Evolutionary conservation across 2,888 invertebrate genomes (phyloP).

Genomic region (Dascillus cervinus): DNA sequence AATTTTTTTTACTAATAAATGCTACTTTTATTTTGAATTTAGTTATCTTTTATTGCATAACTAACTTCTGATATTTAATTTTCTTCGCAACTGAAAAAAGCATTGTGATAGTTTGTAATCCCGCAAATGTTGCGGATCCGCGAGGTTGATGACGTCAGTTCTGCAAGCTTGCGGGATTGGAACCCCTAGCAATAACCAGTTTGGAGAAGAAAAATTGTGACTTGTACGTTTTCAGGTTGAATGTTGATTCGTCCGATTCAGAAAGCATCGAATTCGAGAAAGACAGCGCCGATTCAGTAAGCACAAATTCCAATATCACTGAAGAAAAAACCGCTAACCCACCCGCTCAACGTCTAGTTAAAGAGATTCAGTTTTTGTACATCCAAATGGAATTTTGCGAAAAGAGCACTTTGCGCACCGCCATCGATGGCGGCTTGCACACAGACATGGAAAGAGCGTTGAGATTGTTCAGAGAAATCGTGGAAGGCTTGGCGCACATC

Average conservation of each 20-base stretch:
- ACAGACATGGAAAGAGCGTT: conserved; percentile 74
- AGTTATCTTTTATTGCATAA: no score
- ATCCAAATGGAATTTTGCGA: conserved; percentile 99
- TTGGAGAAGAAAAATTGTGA: no score
- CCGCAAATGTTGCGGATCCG: no score
- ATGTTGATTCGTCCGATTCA: conserved; percentile 47
- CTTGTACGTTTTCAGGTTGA: conserved; percentile 21
- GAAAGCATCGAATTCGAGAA: conserved; percentile 58
- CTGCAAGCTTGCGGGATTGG: no score
- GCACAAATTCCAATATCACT: conserved; percentile 31
- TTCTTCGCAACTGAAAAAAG: no score
- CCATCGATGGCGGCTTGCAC: conserved; percentile 77
- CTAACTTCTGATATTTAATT: no score
- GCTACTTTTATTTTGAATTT: no score
- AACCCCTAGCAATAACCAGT: conserved; percentile 24
- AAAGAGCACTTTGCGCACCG: conserved; percentile 82
- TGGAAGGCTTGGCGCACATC: conserved; percentile 84
- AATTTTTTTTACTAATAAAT: no score
- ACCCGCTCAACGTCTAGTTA: conserved; percentile 1
- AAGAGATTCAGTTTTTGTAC: conserved; percentile 66
- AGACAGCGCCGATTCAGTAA: conserved; percentile 38
- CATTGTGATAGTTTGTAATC: no score
- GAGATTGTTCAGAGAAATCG: conserved; percentile 90
- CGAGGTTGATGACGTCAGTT: no score
- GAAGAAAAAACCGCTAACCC: conserved; percentile 21